phyloP scores from a whole-genome alignment of 92 coral and sea anemone species.

The Epizoanthus illoricatus region DNA sequence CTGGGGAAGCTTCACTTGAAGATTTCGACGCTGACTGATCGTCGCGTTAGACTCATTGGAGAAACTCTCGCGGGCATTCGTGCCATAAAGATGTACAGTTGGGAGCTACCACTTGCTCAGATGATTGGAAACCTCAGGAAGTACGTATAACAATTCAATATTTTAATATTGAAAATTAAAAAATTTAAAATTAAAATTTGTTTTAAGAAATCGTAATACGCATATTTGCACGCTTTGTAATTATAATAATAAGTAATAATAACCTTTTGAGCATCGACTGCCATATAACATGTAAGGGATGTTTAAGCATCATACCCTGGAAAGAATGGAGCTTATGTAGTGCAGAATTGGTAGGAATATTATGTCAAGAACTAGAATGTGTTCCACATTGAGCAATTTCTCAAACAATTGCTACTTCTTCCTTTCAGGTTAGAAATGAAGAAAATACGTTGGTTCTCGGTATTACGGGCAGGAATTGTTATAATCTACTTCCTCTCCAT shows the following conservation, averaged over 20 bases:
- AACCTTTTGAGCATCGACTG: too few species aligned
- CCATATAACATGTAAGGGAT: too few species aligned
- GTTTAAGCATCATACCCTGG: too few species aligned
- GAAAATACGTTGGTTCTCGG: constrained; percentile 54
- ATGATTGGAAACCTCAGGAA: constrained; percentile 28
- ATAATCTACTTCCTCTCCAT: constrained; percentile 57
- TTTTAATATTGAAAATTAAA: too few species aligned
- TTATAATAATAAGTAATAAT: too few species aligned
- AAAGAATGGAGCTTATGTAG: too few species aligned
- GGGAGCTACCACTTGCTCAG: constrained; percentile 26
- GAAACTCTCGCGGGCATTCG: constrained; percentile 29
- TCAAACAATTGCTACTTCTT: not conserved
- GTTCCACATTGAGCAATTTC: too few species aligned
- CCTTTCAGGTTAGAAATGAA: constrained; percentile 50
- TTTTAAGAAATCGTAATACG: not conserved
- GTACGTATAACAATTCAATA: constrained; percentile 1
- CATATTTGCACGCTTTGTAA: not conserved
- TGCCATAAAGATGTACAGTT: constrained; percentile 32
- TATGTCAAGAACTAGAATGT: too few species aligned
- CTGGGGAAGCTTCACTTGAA: constrained; percentile 49
- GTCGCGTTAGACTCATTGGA: constrained; percentile 44
- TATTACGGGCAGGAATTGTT: constrained; percentile 56
- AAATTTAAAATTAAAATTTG: too few species aligned
- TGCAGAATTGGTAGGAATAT: too few species aligned
- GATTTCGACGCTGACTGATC: constrained; percentile 58